Conservation (phyloP, 2,113 vertebrate genomes). For the Psophia crepitans region DNA sequence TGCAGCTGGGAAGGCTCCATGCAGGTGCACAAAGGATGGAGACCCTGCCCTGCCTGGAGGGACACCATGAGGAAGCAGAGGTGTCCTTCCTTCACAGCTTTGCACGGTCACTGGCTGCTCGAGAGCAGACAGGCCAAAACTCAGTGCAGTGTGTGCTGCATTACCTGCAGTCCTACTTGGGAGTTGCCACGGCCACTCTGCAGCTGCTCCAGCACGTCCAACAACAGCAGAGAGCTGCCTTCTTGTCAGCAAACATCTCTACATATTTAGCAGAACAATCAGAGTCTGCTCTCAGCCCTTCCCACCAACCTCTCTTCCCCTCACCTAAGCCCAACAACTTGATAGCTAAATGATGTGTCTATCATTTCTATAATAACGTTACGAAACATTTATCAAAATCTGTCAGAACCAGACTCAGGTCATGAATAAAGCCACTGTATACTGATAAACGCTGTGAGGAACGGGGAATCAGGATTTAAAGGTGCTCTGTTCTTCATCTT, state of each 20-base stretch:
- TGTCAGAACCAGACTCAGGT: not conserved
- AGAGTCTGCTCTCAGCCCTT: not conserved
- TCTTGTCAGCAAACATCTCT: not conserved
- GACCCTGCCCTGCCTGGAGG: not conserved
- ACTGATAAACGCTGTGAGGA: not conserved
- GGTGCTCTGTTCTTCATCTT: not conserved
- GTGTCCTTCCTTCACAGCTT: not conserved
- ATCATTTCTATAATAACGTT: not conserved
- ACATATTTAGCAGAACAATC: not conserved
- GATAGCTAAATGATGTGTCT: not conserved
- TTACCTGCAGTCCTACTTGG: not conserved
- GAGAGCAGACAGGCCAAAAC: not conserved
- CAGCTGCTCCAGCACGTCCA: not conserved
- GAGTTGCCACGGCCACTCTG: not conserved
- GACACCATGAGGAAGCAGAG: not conserved
- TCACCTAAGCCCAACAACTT: not conserved
- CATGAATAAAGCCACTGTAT: not conserved
- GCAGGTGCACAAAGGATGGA: constrained; percentile 2
- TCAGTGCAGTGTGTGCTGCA: not conserved
- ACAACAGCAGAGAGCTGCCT: not conserved
- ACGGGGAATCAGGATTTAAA: not conserved
- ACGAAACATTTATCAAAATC: not conserved
- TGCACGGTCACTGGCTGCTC: fast-evolving
- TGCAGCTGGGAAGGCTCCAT: not conserved
- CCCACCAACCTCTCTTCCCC: not conserved